Percentiles rank a stretch among this genome's conserved stretches.
These are phyloP conservation scores for Falco punctatus DNA, from an alignment of 2,113 vertebrate species.

Conservation along the genomic window DNA sequence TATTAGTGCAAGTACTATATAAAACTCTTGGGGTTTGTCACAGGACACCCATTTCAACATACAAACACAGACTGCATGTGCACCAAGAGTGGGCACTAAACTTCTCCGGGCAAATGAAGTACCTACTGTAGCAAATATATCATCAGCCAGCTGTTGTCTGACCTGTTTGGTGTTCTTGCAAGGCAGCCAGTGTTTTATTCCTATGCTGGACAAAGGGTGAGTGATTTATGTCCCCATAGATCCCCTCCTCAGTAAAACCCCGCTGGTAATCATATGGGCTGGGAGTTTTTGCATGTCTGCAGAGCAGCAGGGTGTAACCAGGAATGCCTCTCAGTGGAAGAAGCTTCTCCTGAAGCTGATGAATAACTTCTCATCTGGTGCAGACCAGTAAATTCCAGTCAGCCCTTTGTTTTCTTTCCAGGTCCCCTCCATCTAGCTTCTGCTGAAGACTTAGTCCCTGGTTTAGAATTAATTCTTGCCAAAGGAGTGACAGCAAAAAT, in stretches of 20 bases:
- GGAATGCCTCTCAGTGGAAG: neutral
- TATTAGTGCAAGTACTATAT: neutral
- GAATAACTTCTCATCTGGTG: neutral
- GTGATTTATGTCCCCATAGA: neutral
- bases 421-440: neutral
- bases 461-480: constrained; percentile 2
- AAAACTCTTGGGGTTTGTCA: neutral
- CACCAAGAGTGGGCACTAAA: neutral
- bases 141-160: neutral
- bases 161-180: neutral
- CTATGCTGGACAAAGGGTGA: neutral
- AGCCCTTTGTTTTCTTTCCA: neutral
- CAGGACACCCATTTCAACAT: neutral
- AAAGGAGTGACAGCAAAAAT: neutral
- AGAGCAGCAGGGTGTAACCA: neutral
- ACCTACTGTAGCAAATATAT: neutral
- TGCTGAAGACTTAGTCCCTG: neutral
- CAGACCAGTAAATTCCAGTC: neutral
- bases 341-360: neutral
- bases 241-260: neutral
- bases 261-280: neutral
- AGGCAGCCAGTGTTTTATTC: neutral
- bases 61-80: neutral
- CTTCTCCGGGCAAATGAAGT: neutral
- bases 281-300: neutral